Evolutionary conservation across 2,113 vertebrate genomes (phyloP), one percentile per base, ranked within the genome.

Genomic region (Chlamydotis undulata): DNA sequence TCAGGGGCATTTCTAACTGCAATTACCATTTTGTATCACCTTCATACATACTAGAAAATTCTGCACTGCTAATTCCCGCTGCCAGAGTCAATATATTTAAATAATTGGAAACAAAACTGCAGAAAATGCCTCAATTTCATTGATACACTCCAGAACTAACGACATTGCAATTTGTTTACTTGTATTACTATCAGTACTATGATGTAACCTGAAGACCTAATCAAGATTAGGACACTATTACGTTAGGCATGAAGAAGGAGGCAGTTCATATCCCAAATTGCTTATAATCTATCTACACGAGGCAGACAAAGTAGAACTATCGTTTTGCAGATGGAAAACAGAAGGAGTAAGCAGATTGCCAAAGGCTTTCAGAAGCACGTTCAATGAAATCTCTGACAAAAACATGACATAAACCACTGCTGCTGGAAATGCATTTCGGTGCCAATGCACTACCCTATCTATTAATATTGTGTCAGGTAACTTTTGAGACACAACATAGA

Each of bases 271-370:
- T n/a, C 74, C 82, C 93, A 60, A 11, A 79, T 14, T 79, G 35
- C 74, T 29, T 89, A 87, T 81, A 61, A 33, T 84, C 57, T 57
- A 85, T 85, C 84, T 37, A 41, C 63, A 88, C 0, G 10, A 95
- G 60, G 61, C 87, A 94, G 78, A 90, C 76, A 55, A 92, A 94
- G 70, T 73, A 84, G 74, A 76, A 68, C 78, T 39, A 89, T 90
- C 70, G 85, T 91, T 94, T 39, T 86, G 71, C 85, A 96, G 96
- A 97, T 85, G 91, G 86, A 94, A 97, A 94, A 65, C 92, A 96
- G 95, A 91, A 94, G 89, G 85, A 94, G 71, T 35, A 85, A 96
- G 93, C 88, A 94, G 94, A 93, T 31, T 97, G 94, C 90, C 96
- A 96, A 85, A 90, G 63, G 82, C 96, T 93, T 93, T 73, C 88